Base-by-base conservation (phyloP, 2,888 invertebrate species). In the Pyralis farinalis region DNA sequence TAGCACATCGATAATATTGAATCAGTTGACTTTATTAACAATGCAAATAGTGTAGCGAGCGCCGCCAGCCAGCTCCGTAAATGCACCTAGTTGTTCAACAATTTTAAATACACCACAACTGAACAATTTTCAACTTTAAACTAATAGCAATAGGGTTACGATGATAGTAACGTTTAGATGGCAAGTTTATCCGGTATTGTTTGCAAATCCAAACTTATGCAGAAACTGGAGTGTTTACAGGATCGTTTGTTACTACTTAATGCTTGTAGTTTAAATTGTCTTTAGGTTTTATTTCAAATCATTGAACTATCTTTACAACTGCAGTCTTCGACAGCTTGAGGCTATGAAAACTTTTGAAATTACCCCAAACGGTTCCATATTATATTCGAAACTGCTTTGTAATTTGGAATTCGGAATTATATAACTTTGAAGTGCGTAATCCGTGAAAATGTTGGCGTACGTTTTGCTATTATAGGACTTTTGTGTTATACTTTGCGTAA, bases 11-110 rank as follows among this genome's bases (percentile, higher is more conserved):
- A 79, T 80, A 76, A 76, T 75, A 81, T 81, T 77, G 73, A 79
- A 79, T 80, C 76, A 73, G 76, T 75, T 68, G 68, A 74, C 70
- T 78, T 64, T 77, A 82, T 82, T 82, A 82, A 79, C 81, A 78
- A 78, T 80, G 81, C 78, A 80, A 79, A 80, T 80, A 76, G 59
- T 71, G 69, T 64, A 67, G 62, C 69, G 65, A 70, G 54, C 63
- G 68, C 68, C 58, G 65, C 63, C 61, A 71, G 71, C 74, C 62
- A 71, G 71, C 73, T 70, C 62, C 70, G 74, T 71, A 71, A 78
- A 77, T 80, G 80, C 78, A 75, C 66, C 51, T 59, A 65, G 60
- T 64, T 62, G 57, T 53, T 37, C 32, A 50, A 56, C 62, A 55
- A 60, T 49, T 32, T 36, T 48, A 40, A 20, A 7, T 12, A 1